These are phyloP conservation scores for Drosophila sproati DNA, from an alignment of 1,140 invertebrate genomes.

Conservation along the genomic window DNA sequence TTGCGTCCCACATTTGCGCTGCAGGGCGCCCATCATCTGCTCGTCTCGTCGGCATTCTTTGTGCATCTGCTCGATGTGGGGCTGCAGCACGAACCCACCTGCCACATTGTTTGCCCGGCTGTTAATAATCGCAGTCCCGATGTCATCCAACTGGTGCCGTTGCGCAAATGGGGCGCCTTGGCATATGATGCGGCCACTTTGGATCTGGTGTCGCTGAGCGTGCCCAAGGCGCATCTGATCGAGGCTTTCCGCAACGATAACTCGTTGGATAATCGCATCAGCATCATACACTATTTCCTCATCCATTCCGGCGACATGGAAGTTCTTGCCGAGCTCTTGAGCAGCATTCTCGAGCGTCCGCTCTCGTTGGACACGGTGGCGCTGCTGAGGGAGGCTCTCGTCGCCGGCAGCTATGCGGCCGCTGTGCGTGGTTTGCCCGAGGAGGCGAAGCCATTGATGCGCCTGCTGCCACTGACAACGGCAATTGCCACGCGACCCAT, in stretches of 20 bases:
- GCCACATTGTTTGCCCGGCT: conserved; percentile 89
- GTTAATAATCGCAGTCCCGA: conserved; percentile 85
- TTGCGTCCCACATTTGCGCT: conserved; percentile 90
- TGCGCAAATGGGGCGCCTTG: conserved; percentile 86
- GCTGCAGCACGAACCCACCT: conserved; percentile 91
- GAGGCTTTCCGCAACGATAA: conserved; percentile 89
- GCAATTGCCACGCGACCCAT: conserved; percentile 81
- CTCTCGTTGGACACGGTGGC: conserved; percentile 80
- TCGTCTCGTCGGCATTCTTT: conserved; percentile 91
- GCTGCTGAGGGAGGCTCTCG: conserved; percentile 91
- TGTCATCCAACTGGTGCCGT: conserved; percentile 88
- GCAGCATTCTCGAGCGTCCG: conserved; percentile 79
- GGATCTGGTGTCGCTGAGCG: conserved; percentile 88
- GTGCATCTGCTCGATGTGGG: conserved; percentile 93
- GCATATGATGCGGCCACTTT: conserved; percentile 89
- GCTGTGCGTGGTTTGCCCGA: conserved; percentile 89
- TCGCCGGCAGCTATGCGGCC: conserved; percentile 89
- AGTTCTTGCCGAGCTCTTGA: conserved; percentile 86
- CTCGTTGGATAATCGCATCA: conserved; percentile 88
- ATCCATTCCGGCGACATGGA: conserved; percentile 90
- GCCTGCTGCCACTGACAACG: conserved; percentile 90
- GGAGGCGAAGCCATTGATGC: conserved; percentile 88
- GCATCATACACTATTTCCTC: conserved; percentile 92
- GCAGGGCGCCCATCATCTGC: conserved; percentile 90
- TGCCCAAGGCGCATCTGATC: conserved; percentile 88